Percentiles rank a stretch among this genome's conserved stretches.
Conservation (phyloP, 1,140 invertebrate species). For the Lysiphlebus fabarum region DNA sequence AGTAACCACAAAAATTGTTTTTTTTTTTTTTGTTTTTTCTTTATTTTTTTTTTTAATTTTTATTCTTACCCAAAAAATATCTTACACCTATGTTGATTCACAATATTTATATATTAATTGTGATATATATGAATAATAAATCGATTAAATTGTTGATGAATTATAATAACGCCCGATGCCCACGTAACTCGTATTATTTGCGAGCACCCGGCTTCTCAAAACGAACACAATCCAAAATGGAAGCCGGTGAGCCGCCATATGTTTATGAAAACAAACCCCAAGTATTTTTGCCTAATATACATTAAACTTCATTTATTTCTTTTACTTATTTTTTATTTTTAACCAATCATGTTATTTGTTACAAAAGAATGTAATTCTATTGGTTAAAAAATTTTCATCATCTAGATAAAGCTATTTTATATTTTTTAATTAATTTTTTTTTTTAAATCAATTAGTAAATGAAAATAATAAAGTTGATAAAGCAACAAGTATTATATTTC, state of each 20-base stretch:
- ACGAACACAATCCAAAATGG: conserved; percentile 53
- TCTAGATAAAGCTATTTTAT: not conserved
- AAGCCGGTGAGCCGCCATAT: conserved; percentile 49
- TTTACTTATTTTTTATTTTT: too few species aligned
- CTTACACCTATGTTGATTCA: conserved; percentile 41
- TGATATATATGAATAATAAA: conserved; percentile 22
- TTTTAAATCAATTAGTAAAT: too few species aligned
- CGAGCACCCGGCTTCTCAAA: conserved; percentile 51
- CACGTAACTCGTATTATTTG: conserved; percentile 46
- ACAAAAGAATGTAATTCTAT: too few species aligned
- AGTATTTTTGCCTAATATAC: not conserved
- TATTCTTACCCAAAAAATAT: conserved; percentile 50
- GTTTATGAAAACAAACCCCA: conserved; percentile 24
- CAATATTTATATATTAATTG: conserved; percentile 26
- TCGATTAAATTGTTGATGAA: conserved; percentile 29
- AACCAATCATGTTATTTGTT: too few species aligned
- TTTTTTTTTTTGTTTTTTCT: too few species aligned
- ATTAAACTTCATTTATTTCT: too few species aligned
- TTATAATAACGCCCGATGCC: conserved; percentile 39
- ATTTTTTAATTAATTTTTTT: not conserved
- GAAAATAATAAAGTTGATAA: too few species aligned
- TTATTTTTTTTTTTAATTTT: too few species aligned
- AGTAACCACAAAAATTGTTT: too few species aligned
- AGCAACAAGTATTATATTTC: too few species aligned
- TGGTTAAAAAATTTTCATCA: too few species aligned